Percentiles rank a stretch among this genome's conserved stretches.
These are phyloP conservation scores for Lysiphlebus fabarum DNA, from an alignment of 1,140 invertebrate genomes.

Conservation along the genomic window DNA sequence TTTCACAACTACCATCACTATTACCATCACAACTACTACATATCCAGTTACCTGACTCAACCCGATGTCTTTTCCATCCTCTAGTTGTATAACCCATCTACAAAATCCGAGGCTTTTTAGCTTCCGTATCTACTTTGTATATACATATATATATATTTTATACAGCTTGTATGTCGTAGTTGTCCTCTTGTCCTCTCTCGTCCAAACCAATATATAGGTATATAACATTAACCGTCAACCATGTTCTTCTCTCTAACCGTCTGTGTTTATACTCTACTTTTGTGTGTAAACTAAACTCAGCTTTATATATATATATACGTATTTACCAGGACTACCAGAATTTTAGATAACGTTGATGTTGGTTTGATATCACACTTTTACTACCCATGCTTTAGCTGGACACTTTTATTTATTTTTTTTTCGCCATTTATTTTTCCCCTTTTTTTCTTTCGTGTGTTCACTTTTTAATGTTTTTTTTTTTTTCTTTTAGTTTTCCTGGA, in stretches of 20 bases:
- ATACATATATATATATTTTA: too few relatives aligned
- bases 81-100: too few relatives aligned
- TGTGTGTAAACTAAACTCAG: background rate
- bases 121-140: constrained; percentile 31
- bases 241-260: constrained; percentile 16
- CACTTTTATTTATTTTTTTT: constrained; percentile 13
- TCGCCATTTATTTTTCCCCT: background rate
- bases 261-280: constrained; percentile 7
- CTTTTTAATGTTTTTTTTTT: constrained; percentile 4
- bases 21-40: background rate
- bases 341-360: background rate
- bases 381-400: background rate
- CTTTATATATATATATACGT: background rate
- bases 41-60: background rate
- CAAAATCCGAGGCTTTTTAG: constrained; percentile 26
- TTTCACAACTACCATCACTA: background rate
- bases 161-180: constrained; percentile 18
- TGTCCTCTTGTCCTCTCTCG: constrained; percentile 3
- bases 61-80: background rate
- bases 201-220: too few relatives aligned
- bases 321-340: background rate
- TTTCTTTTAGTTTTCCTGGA: background rate
- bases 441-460: background rate
- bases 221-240: background rate
- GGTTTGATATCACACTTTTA: constrained; percentile 14